Evolutionary conservation across 2,888 invertebrate genomes (phyloP).

Genomic region (Cantharis rufa): DNA sequence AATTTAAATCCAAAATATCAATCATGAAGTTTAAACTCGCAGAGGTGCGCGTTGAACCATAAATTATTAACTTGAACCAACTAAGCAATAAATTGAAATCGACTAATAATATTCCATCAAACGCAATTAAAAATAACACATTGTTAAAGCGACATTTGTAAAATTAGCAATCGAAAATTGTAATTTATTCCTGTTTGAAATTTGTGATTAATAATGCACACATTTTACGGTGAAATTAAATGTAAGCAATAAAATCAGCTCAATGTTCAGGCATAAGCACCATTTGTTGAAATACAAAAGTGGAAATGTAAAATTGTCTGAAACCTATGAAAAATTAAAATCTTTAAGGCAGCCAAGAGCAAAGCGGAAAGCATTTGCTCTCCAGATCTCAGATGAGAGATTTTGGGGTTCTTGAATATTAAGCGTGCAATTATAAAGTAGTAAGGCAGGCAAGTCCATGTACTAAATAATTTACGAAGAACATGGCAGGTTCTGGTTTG

Average conservation of each 20-base stretch:
- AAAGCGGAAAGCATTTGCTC: constrained; percentile 25
- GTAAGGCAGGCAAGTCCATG: constrained; percentile 17
- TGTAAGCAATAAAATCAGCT: constrained; percentile 2
- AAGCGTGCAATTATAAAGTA: constrained; percentile 28
- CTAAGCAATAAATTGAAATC: not conserved
- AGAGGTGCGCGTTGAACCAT: not conserved
- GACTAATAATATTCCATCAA: not conserved
- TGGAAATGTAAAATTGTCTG: constrained; percentile 12
- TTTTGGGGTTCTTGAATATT: constrained; percentile 31
- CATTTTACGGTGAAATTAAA: not conserved
- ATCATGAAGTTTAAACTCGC: not conserved
- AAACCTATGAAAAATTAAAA: constrained; percentile 28
- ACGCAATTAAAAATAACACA: not conserved
- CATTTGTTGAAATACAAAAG: constrained; percentile 14
- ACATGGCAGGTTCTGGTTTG: constrained; percentile 10
- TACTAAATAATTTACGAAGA: constrained; percentile 19
- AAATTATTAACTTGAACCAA: not conserved
- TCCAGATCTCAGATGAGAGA: constrained; percentile 26
- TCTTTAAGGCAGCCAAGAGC: constrained; percentile 13
- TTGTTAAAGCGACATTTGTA: not conserved
- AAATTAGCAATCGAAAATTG: not conserved
- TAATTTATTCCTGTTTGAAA: not conserved
- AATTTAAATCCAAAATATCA: not conserved
- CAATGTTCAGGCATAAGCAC: not conserved
- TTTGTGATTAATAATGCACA: not conserved